Conservation (phyloP, 1,140 invertebrate genomes). For the Cotesia glomerata region DNA sequence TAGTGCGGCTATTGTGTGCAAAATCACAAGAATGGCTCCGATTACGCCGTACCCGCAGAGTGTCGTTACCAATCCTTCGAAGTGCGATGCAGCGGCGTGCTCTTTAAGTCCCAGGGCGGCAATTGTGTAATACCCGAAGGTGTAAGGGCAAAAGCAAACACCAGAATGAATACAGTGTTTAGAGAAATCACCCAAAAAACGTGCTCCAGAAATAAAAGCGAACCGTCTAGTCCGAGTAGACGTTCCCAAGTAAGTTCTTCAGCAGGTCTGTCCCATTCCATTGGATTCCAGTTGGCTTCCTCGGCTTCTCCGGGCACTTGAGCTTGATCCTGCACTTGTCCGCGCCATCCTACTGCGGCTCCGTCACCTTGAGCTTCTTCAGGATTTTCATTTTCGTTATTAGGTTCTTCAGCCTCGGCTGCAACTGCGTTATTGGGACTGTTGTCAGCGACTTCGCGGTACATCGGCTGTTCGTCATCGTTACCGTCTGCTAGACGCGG, state of each 20-base stretch:
- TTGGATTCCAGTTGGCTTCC: slow-evolving; percentile 97
- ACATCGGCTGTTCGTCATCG: slow-evolving; percentile 33
- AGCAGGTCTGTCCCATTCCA: slow-evolving; percentile 96
- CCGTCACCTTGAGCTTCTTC: slow-evolving; percentile 47
- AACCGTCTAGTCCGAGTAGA: slow-evolving; percentile 94
- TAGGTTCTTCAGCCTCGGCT: slow-evolving; percentile 38
- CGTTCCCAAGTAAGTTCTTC: slow-evolving; percentile 99
- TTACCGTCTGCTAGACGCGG: slow-evolving; percentile 8
- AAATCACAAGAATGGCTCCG: slow-evolving; percentile 80
- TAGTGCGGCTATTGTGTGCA: slow-evolving; percentile 80
- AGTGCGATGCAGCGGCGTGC: slow-evolving; percentile 79
- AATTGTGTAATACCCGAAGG: slow-evolving; percentile 88
- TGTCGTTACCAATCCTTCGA: slow-evolving; percentile 92
- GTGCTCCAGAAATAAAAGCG: slow-evolving; percentile 95
- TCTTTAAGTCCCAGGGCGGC: slow-evolving; percentile 78
- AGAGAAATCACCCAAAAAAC: slow-evolving; percentile 99
- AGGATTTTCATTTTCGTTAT: slow-evolving; percentile 59
- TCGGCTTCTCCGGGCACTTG: slow-evolving; percentile 70
- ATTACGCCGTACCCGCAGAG: slow-evolving; percentile 92
- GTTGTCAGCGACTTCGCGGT: slow-evolving; percentile 41
- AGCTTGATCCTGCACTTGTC: slow-evolving; percentile 48
- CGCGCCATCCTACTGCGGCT: slow-evolving; percentile 16
- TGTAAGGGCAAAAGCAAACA: slow-evolving; percentile 92
- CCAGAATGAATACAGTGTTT: slow-evolving; percentile 94
- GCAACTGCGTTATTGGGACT: slow-evolving; percentile 24